A percentile compares a stretch with the other conserved stretches of the same genome.
phyloP scores from a whole-genome alignment of 2,888 invertebrate genomes.

The Phortica magna region DNA sequence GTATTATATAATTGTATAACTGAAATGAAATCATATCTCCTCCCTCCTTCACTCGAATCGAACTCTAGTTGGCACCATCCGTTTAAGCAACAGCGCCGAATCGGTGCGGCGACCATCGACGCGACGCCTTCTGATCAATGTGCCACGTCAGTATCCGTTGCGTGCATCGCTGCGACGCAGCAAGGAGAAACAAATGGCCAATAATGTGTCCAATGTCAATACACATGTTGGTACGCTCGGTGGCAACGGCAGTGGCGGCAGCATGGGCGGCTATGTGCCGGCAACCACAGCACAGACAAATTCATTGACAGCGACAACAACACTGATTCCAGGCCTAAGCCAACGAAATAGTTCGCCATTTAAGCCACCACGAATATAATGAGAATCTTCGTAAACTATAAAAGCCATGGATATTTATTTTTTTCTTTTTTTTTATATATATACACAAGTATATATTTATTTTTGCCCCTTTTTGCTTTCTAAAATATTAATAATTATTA shows the following conservation, averaged over 20 bases:
- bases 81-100: conserved; percentile 82
- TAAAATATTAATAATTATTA: conserved; percentile 37
- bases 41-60: too few relatives aligned
- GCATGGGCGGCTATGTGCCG: conserved; percentile 68
- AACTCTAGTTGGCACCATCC: conserved; percentile 80
- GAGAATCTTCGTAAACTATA: neutral
- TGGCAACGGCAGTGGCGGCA: conserved; percentile 63
- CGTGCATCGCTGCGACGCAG: conserved; percentile 80
- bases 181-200: conserved; percentile 80
- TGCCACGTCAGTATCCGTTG: conserved; percentile 79
- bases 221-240: conserved; percentile 58
- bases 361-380: conserved; percentile 31
- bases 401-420: neutral
- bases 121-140: conserved; percentile 79
- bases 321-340: conserved; percentile 21
- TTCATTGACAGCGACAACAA: conserved; percentile 51
- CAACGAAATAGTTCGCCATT: conserved; percentile 19
- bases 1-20: neutral
- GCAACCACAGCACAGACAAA: conserved; percentile 30
- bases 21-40: conserved; percentile 23
- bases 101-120: conserved; percentile 80
- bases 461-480: too few relatives aligned
- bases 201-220: conserved; percentile 60
- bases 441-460: conserved; percentile 46
- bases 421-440: conserved; percentile 41